Percentiles rank a stretch among this genome's conserved stretches.
Conservation (phyloP, 2,888 invertebrate genomes). For the Temnothorax rugatulus region DNA sequence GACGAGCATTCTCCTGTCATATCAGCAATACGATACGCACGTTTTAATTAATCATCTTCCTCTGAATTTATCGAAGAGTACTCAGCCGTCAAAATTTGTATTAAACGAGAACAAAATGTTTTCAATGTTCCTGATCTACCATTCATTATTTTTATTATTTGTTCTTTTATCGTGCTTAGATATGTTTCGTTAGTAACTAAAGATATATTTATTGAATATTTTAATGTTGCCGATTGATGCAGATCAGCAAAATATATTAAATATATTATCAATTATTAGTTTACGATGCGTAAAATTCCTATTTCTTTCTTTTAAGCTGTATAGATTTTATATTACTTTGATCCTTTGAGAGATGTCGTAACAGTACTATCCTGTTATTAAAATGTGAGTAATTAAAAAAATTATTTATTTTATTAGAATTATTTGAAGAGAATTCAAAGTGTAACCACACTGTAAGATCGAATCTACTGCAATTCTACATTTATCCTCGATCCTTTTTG, state of each 20-base stretch:
- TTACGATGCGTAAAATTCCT: background rate
- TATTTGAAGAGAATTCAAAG: background rate
- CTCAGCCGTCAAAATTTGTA: background rate
- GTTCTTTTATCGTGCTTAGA: background rate
- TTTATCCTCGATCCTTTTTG: background rate
- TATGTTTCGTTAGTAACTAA: background rate
- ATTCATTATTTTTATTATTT: background rate
- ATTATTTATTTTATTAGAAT: background rate
- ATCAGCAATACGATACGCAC: background rate
- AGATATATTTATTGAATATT: background rate
- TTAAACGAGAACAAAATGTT: background rate
- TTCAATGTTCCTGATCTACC: background rate
- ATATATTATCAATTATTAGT: background rate
- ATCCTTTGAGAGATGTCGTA: background rate
- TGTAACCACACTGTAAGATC: background rate
- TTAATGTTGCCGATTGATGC: background rate
- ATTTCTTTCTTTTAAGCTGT: background rate
- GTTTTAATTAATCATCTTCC: background rate
- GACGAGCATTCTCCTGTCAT: slow-evolving; percentile 65
- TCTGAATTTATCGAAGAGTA: background rate
- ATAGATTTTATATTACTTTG: background rate
- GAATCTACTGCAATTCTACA: background rate
- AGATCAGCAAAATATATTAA: background rate
- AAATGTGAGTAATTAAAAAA: background rate
- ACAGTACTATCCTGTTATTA: background rate